Base-by-base conservation (phyloP, 2,888 invertebrate genomes). In the Balanococcus diminutus region DNA sequence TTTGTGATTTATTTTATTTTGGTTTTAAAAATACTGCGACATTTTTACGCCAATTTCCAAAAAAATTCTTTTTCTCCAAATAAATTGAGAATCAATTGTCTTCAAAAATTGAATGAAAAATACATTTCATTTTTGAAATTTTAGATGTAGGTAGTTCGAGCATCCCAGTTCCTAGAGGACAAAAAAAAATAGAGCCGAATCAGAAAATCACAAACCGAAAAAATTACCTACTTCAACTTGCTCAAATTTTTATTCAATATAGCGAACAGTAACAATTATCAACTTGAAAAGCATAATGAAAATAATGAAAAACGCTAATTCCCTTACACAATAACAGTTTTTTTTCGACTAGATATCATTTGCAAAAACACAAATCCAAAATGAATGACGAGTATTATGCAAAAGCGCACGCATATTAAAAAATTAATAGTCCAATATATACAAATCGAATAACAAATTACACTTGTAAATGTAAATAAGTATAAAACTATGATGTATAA, bases 221-320 rank as follows among this genome's bases (percentile, higher is more conserved):
- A 31, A 31, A 72, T 72, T 28, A 31, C 75, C 75, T 36, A 9
- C 16, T 19, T 79, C 36, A 79, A 79, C 75, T 79, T 9, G 75
- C 75, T 79, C 75, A 79, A 79, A 79, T 79, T 28, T 82, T 51
- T 51, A 82, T 56, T 82, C 39, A 46, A 42, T 82, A 25, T 82
- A 85, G 85, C 85, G 75, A 85, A 85, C 85, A 85, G 75, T 85
- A 85, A 85, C 85, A 85, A 85, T 85, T 79, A 79, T 79, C 36
- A 85, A 85, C 85, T 85, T 67, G 79, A 39, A 85, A 85, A 79
- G 79, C 75, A 79, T 79, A 79, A 79, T 79, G 75, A 79, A 36
- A 79, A 79, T 79, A 36, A 72, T 72, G 72, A 72, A 79, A 67
- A 79, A 79, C 36, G 75, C 75, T 79, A 79, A 36, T 36, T 79